Percentiles rank a stretch among this genome's conserved stretches.
phyloP scores from a whole-genome alignment of 1,140 invertebrate species.

The Stegodyphus mimosarum region DNA sequence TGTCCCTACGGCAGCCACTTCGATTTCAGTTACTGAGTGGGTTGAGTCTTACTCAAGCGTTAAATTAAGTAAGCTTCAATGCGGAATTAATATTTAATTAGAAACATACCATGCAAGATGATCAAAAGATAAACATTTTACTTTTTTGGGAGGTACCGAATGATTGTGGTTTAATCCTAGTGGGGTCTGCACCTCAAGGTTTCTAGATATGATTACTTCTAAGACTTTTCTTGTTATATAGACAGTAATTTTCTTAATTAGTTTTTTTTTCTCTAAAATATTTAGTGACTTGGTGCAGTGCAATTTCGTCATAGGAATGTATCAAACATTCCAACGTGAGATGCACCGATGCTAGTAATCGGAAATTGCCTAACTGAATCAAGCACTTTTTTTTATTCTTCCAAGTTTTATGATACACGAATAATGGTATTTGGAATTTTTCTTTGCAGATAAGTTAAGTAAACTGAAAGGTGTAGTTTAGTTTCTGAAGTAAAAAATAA shows the following conservation, averaged over 20 bases:
- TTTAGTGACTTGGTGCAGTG: too few relatives aligned
- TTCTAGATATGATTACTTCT: conserved; percentile 32
- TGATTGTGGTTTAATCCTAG: conserved; percentile 39
- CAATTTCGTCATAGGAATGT: too few relatives aligned
- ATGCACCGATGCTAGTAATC: too few relatives aligned
- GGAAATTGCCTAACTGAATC: too few relatives aligned
- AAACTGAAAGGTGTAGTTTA: too few relatives aligned
- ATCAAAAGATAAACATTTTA: conserved; percentile 54
- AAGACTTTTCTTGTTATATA: not conserved
- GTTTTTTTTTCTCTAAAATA: too few relatives aligned
- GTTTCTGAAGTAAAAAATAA: too few relatives aligned
- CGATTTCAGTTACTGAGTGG: not conserved
- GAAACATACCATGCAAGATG: conserved; percentile 53
- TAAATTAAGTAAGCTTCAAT: conserved; percentile 55
- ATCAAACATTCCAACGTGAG: too few relatives aligned
- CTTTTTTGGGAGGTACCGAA: conserved; percentile 26
- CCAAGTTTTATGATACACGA: too few relatives aligned
- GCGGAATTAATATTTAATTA: conserved; percentile 52
- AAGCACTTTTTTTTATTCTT: too few relatives aligned
- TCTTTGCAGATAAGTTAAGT: too few relatives aligned
- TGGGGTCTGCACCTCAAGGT: not conserved
- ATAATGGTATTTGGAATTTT: too few relatives aligned
- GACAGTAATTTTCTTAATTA: conserved; percentile 27
- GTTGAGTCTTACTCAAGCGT: conserved; percentile 28
- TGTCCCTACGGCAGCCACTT: conserved; percentile 40